These are phyloP conservation scores for Julus scanicus DNA, from an alignment of 2,888 invertebrate genomes.

Conservation along the genomic window DNA sequence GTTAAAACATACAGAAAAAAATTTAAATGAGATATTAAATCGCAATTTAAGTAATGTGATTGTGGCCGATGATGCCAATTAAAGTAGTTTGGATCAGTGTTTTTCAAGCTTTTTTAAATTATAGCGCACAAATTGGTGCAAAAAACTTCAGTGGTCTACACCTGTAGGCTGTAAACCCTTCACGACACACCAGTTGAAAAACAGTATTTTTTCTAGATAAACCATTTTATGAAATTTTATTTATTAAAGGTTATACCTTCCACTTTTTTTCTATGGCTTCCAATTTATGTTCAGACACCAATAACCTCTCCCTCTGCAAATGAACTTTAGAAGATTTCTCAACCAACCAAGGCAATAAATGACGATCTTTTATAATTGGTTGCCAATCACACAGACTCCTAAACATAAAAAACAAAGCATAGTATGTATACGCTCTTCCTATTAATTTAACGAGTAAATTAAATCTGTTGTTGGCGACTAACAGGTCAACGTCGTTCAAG, in stretches of 20 bases:
- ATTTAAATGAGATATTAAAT: too few species aligned
- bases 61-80: too few species aligned
- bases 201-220: too few species aligned
- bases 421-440: background rate
- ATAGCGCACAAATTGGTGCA: too few species aligned
- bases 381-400: constrained; percentile 99
- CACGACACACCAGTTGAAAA: too few species aligned
- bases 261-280: constrained; percentile 98
- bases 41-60: too few species aligned
- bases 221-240: background rate
- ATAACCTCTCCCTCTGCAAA: constrained; percentile 91
- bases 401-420: background rate
- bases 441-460: background rate
- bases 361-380: constrained; percentile 94
- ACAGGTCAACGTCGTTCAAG: constrained; percentile 98
- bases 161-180: too few species aligned
- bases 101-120: too few species aligned
- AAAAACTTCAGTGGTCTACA: too few species aligned
- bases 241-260: constrained; percentile 73
- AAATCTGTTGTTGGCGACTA: constrained; percentile 60
- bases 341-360: constrained; percentile 96
- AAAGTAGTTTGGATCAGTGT: too few species aligned
- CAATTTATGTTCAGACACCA: constrained; percentile 96
- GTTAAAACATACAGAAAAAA: too few species aligned
- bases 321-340: constrained; percentile 97